A percentile compares a stretch with the other conserved stretches of the same genome.
phyloP scores from a whole-genome alignment of 2,888 invertebrate genomes.

The Gisinianus flammeolus region DNA sequence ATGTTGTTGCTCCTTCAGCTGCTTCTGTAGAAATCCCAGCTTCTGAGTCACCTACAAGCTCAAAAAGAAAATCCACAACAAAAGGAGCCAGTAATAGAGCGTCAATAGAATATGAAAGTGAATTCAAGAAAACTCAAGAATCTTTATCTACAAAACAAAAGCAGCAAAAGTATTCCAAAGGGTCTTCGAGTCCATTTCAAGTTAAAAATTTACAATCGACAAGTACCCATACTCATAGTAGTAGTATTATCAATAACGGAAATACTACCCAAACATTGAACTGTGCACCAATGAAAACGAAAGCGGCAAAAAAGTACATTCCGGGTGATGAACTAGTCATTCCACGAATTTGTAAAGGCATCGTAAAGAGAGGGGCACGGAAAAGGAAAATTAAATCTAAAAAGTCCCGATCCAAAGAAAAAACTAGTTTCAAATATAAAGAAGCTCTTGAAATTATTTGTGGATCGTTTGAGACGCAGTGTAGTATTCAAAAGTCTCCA shows the following conservation, averaged over 20 bases:
- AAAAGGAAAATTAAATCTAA: conserved; percentile 48
- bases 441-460: conserved; percentile 25
- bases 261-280: background rate
- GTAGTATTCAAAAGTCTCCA: background rate
- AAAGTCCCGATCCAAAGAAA: conserved; percentile 43
- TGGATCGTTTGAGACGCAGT: background rate
- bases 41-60: background rate
- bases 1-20: background rate
- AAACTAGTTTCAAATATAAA: conserved; percentile 11
- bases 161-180: no score
- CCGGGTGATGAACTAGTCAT: conserved; percentile 52
- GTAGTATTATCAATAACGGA: background rate
- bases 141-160: background rate
- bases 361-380: background rate
- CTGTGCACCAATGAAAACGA: conserved; percentile 50
- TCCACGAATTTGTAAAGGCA: conserved; percentile 28
- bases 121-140: background rate
- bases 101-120: background rate
- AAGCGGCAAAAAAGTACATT: conserved; percentile 58
- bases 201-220: no score
- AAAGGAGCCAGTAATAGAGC: background rate
- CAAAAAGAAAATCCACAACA: background rate
- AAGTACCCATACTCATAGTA: background rate
- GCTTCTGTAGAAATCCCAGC: background rate
- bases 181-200: background rate